Percentiles rank a stretch among this genome's conserved stretches.
Conservation (phyloP, 2,888 invertebrate genomes). For the Nomada flava region DNA sequence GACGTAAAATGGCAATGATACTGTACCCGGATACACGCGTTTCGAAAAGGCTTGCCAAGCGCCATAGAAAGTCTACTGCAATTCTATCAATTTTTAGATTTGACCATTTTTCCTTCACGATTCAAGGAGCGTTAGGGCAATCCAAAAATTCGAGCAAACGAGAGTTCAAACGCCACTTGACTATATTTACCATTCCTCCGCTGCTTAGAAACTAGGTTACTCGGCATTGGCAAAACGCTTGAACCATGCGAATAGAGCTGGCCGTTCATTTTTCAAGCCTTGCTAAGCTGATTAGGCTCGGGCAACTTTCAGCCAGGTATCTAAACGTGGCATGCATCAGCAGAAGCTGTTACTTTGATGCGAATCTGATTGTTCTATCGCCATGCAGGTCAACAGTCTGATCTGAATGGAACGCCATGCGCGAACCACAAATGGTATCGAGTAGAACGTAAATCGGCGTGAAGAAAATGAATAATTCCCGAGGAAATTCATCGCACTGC, state of each 20-base stretch:
- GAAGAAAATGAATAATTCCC: background rate
- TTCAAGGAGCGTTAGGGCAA: background rate
- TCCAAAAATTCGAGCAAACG: slow-evolving; percentile 17
- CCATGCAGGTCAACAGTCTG: slow-evolving; percentile 27
- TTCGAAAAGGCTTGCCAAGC: background rate
- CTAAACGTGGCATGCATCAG: slow-evolving; percentile 36
- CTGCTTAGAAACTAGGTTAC: slow-evolving; percentile 57
- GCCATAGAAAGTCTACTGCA: too few relatives aligned
- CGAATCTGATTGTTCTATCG: background rate
- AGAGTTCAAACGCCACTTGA: slow-evolving; percentile 21
- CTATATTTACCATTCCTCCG: slow-evolving; percentile 59
- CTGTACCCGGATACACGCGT: too few relatives aligned
- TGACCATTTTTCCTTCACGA: background rate
- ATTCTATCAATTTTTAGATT: background rate
- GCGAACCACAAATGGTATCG: background rate
- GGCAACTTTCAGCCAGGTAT: slow-evolving; percentile 39
- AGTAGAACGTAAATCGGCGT: background rate
- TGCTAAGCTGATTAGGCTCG: slow-evolving; percentile 44
- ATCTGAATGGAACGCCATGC: slow-evolving; percentile 26
- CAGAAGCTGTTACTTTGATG: background rate
- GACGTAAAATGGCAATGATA: background rate
- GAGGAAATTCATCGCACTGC: background rate
- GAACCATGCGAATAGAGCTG: slow-evolving; percentile 8
- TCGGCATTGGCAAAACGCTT: slow-evolving; percentile 45
- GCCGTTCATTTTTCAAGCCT: slow-evolving; percentile 48